Evolutionary conservation across 2,113 vertebrate species (phyloP), one percentile per base, ranked within the genome.

Genomic region (Peromyscus polionotus): DNA sequence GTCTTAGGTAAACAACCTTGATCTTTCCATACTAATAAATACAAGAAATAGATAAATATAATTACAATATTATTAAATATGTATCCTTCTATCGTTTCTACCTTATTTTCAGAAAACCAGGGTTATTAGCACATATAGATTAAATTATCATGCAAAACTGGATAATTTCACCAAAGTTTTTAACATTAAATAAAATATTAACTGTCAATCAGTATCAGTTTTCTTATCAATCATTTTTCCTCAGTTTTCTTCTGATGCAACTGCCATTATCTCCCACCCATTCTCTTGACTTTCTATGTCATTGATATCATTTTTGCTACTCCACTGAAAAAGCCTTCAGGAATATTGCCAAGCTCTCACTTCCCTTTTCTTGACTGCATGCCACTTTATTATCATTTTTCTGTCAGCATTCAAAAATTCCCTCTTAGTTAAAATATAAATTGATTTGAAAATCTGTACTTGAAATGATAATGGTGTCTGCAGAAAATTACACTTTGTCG

Each of bases 351-450:
- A 81, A 76, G 12, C 9, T 24, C 4, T 51, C 36, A n/a, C 16
- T 90, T 88, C 14, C 7, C 17, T 80, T 59, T 14, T 19, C 28
- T 87, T 85, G 26, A 39, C 51, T 61, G 20, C 73, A 39, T 84
- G 17, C 28, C 4, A 75, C 42, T 88, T 36, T 67, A 65, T 93
- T 73, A 94, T 39, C 36, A 65, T 88, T 28, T 85, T 93, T 75
- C 28, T 75, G 10, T 12, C 4, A 89, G 4, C 80, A 90, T 85
- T 70, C 51, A 54, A 92, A 93, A 76, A 88, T 54, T 0, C 1
- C 1, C 3, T 87, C 33, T 88, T 93, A n/a, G 45, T 36, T 92
- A 79, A 92, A 95, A 84, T 51, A 87, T 36, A 96, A 75, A 84
- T 93, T 80, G 8, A 88, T 93, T 93, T 75, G 61, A 83, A 94